Conservation (phyloP, 2,113 vertebrate species). For the Channa argus region DNA sequence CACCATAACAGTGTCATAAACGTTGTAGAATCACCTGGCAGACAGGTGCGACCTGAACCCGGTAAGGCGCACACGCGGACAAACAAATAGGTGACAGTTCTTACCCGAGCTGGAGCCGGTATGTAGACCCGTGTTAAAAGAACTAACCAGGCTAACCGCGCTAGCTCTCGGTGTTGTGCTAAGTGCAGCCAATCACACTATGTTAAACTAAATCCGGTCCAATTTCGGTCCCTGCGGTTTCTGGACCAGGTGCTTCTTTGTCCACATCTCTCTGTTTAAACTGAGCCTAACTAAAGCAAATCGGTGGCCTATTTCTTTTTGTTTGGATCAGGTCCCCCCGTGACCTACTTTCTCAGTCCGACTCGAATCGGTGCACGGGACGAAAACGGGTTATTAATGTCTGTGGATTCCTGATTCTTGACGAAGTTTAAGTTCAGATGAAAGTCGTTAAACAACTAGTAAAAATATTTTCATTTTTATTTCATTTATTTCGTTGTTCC, state of each 20-base stretch:
- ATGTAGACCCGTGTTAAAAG: background rate
- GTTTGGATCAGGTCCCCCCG: background rate
- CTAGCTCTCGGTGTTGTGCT: background rate
- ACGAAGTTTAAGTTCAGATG: too few relatives aligned
- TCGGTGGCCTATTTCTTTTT: background rate
- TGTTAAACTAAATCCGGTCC: background rate
- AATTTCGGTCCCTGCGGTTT: background rate
- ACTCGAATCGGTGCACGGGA: background rate
- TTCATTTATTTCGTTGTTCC: background rate
- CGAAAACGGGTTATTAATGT: background rate
- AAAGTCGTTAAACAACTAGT: background rate
- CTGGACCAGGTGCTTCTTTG: background rate
- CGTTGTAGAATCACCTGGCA: background rate
- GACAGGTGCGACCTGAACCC: slow-evolving; percentile 19
- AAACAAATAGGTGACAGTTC: fast-evolving
- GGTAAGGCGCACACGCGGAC: background rate
- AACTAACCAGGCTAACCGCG: background rate
- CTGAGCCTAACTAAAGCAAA: background rate
- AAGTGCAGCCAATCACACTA: background rate
- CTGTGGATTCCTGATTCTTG: background rate
- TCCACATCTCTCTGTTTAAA: background rate
- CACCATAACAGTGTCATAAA: background rate
- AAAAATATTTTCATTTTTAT: background rate
- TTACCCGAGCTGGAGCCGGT: background rate
- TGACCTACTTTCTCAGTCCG: slow-evolving; percentile 26